A percentile compares a stretch with the other conserved stretches of the same genome.
phyloP scores from a whole-genome alignment of 2,888 invertebrate species.

The Orthosia cruda region DNA sequence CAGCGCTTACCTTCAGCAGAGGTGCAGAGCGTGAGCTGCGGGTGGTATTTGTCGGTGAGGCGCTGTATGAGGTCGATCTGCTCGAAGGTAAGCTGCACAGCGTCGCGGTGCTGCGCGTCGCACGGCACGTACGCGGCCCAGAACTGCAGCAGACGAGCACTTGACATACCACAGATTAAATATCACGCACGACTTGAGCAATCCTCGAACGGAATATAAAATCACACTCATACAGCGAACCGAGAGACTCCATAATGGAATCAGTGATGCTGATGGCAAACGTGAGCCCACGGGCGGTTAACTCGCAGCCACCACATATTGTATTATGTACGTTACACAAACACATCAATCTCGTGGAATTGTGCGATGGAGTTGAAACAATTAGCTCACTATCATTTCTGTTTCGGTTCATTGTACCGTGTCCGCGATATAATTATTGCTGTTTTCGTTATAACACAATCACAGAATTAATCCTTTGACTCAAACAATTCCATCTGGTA shows the following conservation, averaged over 20 bases:
- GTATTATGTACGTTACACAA: conserved; percentile 57
- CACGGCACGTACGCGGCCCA: conserved; percentile 97
- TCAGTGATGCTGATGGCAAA: conserved; percentile 65
- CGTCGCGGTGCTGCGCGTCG: conserved; percentile 96
- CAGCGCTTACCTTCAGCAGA: conserved; percentile 93
- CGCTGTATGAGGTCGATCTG: conserved; percentile 97
- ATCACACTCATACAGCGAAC: conserved; percentile 71
- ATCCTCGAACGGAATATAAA: conserved; percentile 77
- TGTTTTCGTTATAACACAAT: conserved; percentile 31
- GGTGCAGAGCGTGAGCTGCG: conserved; percentile 95
- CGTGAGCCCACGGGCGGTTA: conserved; percentile 59
- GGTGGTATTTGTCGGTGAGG: conserved; percentile 95
- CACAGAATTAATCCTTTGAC: conserved; percentile 13
- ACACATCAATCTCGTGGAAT: conserved; percentile 64
- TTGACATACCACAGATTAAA: conserved; percentile 82
- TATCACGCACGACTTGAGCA: conserved; percentile 81
- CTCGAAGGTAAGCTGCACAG: conserved; percentile 96
- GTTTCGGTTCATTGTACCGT: conserved; percentile 73
- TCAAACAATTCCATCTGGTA: conserved; percentile 17
- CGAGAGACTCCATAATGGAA: conserved; percentile 73
- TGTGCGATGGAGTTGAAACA: conserved; percentile 74
- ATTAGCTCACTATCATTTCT: conserved; percentile 71
- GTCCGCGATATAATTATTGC: conserved; percentile 64
- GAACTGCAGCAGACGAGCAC: conserved; percentile 92
- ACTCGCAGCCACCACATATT: conserved; percentile 61